A percentile compares a stretch with the other conserved stretches of the same genome.
Evolutionary conservation across 2,888 invertebrate genomes (phyloP).

Genomic region (Strigamia transsilvanica): DNA sequence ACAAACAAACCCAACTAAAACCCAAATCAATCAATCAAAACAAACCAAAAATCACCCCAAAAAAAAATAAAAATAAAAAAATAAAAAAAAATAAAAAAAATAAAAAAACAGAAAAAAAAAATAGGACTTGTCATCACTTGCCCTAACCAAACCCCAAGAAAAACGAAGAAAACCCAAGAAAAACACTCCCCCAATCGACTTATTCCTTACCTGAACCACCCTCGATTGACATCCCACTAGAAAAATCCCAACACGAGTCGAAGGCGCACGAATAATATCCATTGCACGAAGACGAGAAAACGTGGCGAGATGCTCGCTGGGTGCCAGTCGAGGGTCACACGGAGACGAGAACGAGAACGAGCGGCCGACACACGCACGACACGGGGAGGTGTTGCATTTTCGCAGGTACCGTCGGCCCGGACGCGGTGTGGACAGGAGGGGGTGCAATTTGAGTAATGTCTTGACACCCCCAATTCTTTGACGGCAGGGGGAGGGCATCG

Average conservation of each 20-base stretch:
- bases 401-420: not conserved
- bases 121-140: not conserved
- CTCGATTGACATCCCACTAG: not conserved
- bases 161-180: no score
- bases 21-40: not conserved
- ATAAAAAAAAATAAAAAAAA: not conserved
- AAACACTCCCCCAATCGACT: not conserved
- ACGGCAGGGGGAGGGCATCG: not conserved
- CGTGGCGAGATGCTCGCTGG: not conserved
- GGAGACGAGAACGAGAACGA: not conserved
- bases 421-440: not conserved
- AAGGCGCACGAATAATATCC: not conserved
- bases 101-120: no score
- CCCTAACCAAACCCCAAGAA: no score
- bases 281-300: not conserved
- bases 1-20: not conserved
- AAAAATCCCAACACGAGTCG: not conserved
- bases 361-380: not conserved
- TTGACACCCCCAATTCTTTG: not conserved
- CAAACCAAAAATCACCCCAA: not conserved
- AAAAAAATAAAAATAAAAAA: not conserved
- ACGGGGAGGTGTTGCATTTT: not conserved
- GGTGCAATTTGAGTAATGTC: not conserved
- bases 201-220: not conserved
- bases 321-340: not conserved